Base-by-base conservation (phyloP, 2,888 invertebrate species). In the Cheilosia variabilis region DNA sequence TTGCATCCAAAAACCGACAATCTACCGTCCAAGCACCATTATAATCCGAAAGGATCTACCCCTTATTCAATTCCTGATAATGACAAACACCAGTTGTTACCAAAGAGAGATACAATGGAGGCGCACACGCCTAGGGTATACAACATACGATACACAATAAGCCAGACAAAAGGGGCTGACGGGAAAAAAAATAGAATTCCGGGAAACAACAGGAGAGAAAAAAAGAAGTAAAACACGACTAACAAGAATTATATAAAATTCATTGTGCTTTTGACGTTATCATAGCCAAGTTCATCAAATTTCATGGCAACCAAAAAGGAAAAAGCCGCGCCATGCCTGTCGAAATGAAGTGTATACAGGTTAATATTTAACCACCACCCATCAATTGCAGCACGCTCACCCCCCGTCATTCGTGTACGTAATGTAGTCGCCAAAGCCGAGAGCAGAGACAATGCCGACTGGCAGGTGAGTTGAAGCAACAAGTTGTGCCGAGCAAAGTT, bases 211-310 rank as follows among this genome's bases (percentile, higher is more conserved):
- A 41, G 27, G 41, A 62, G 9, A 4, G 31, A 9, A 7, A 2
- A 1, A 41, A 13, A 47, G 4, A 37, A 17, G 19, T 22, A 43
- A 43, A 58, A 53, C 19, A 55, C 15, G 22, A 66, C 47, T 15
- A 41, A 17, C 41, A 77, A 41, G 47, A 72, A 66, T 72, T 68
- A 50, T 72, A 73, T 78, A 73, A 52, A 83, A 73, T 62, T 72
- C 77, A 50, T 77, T 79, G 50, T 79, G 69, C 78, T 73, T 83
- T 83, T 83, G 68, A 73, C 78, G 73, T 79, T 83, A 78, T 68
- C 57, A 62, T 78, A 60, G 55, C 77, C 66, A 68, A 78, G 68
- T 79, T 83, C 83, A 73, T 79, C 73, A 78, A 78, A 78, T 66
- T 77, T n/a, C 53, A 58, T 53, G 37, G 45, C 19, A 43, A n/a